Evolutionary conservation across 2,113 vertebrate genomes (phyloP), one percentile per base, ranked within the genome.

Genomic region (Erpornis zantholeuca): DNA sequence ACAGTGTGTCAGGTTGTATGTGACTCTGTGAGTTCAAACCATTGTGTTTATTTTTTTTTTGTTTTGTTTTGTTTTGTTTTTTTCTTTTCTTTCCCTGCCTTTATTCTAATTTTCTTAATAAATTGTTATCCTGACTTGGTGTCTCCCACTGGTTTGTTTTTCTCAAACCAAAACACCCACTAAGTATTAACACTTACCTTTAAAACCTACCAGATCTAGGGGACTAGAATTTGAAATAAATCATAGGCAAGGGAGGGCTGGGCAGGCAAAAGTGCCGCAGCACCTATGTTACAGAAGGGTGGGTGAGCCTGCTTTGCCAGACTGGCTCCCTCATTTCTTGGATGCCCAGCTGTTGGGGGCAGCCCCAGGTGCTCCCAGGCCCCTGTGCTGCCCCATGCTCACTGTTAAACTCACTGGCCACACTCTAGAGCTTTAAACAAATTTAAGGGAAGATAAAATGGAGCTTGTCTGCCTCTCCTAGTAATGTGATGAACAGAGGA

Each of bases 361-460:
- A 29, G 22, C 10, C 27, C 27, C 44, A 15, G 56, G 7, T 17
- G 31, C 28, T n/a, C 15, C 33, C 38, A 7, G 16, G n/a, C 38
- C 29, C 21, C n/a, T 35, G 12, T 2, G 5, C 14, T 24, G 52
- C n/a, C 27, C 31, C 20, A 3, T 1, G 5, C 6, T 40, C 15
- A 2, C 12, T 17, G 25, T n/a, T 71, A 31, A 82, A 66, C 4
- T 21, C 64, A 15, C 18, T 2, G 1, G 16, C 10, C 24, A 9
- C 18, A 3, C 15, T 25, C 47, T 19, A 0, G 36, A 19, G 12
- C 15, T 56, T 71, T 29, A 40, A 40, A 8, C 2, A 56, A 47
- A 36, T 20, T 24, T 21, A 52, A 15, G 38, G 60, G 33, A 64
- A 57, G 11, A 12, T 8, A 31, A 64, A 66, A 47, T 2, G 3